phyloP scores from a whole-genome alignment of 1,140 invertebrate species.

The Steinernema feltiae region DNA sequence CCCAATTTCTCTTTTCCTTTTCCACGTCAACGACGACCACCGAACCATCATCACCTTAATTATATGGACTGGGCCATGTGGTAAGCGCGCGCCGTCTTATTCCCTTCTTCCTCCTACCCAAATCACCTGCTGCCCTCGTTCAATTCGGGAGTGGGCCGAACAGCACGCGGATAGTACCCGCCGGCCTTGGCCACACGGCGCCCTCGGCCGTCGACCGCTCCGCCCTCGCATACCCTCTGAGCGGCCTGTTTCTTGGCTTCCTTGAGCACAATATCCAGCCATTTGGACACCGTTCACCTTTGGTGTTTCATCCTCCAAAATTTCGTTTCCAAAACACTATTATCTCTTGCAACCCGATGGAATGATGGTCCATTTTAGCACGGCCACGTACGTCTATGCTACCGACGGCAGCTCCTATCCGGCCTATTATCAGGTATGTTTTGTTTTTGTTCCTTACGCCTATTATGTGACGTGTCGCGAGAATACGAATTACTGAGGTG shows the following conservation, averaged over 20 bases:
- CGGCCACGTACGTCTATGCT: conserved; percentile 1
- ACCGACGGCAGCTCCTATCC: conserved; percentile 7
- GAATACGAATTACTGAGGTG: not conserved
- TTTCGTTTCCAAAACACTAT: not conserved
- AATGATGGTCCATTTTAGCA: conserved; percentile 11
- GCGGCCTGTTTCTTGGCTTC: not conserved
- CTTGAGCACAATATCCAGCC: conserved; percentile 7
- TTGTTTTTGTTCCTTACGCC: not conserved
- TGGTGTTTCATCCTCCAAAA: not conserved
- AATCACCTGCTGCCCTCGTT: conserved; percentile 14
- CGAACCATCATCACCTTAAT: conserved; percentile 8
- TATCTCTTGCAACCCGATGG: not conserved
- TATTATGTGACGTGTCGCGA: not conserved
- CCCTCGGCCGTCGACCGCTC: not conserved
- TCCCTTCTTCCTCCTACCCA: not conserved
- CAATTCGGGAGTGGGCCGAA: not conserved
- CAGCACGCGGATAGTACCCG: conserved; percentile 13
- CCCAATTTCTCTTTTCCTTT: conserved; percentile 3
- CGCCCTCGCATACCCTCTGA: not conserved
- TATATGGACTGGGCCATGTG: conserved; percentile 13
- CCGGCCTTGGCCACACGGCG: not conserved
- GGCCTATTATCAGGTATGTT: conserved; percentile 12
- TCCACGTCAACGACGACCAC: not conserved
- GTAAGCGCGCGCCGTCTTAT: conserved; percentile 13
- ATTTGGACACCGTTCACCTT: conserved; percentile 4